phyloP scores from a whole-genome alignment of 1,140 invertebrate genomes.

The Apis laboriosa region DNA sequence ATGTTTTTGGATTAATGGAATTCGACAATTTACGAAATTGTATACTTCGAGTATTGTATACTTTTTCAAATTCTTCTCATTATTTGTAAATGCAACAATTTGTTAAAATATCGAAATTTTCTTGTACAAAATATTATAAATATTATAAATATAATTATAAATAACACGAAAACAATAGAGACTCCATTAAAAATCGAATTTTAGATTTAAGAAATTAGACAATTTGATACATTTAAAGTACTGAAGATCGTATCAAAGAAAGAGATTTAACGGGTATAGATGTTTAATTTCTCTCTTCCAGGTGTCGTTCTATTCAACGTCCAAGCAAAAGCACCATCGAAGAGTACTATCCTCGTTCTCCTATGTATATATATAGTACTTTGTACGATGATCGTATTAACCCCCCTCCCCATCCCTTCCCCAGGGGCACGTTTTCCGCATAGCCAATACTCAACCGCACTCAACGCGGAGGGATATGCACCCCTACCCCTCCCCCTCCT shows the following conservation, averaged over 20 bases:
- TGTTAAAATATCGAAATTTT: no score
- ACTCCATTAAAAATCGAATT: no score
- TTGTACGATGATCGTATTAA: constrained; percentile 68
- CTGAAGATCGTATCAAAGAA: background rate
- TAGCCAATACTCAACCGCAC: constrained; percentile 68
- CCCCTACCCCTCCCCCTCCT: constrained; percentile 18
- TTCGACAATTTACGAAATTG: no score
- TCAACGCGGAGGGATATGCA: constrained; percentile 45
- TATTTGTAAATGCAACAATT: no score
- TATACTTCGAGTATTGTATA: no score
- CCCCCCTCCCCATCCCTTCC: constrained; percentile 55
- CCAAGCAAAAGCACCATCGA: constrained; percentile 22
- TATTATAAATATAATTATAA: no score
- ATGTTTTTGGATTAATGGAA: no score
- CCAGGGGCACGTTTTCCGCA: constrained; percentile 66
- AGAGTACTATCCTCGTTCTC: background rate
- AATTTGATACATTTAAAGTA: no score
- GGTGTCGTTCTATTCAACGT: constrained; percentile 22
- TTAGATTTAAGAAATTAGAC: no score
- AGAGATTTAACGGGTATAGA: constrained; percentile 22
- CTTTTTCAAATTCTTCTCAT: no score
- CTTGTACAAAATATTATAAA: no score
- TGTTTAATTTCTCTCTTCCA: constrained; percentile 36
- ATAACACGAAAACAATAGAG: no score
- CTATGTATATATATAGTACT: constrained; percentile 24